A percentile compares a stretch with the other conserved stretches of the same genome.
Conservation (phyloP, 2,113 vertebrate species). For the Ammodytes marinus region DNA sequence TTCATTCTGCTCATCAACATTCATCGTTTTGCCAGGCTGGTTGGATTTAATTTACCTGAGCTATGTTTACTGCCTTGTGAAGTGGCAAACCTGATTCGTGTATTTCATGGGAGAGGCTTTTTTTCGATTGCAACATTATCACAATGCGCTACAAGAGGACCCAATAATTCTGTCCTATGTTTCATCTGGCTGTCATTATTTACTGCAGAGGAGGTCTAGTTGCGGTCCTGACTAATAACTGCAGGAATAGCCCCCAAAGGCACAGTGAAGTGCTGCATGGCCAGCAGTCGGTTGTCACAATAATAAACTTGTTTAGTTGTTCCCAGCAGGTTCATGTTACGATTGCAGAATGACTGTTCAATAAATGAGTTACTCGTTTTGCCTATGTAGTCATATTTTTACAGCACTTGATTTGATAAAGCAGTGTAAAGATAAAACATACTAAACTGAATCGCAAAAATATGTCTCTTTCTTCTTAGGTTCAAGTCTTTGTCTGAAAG, state of each 20-base stretch:
- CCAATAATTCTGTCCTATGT: background rate
- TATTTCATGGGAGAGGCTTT: background rate
- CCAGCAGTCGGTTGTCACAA: background rate
- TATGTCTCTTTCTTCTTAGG: background rate
- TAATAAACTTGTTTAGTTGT: background rate
- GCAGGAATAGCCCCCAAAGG: background rate
- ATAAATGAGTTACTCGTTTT: background rate
- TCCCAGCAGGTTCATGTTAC: background rate
- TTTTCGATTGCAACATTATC: background rate
- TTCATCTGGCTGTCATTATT: background rate
- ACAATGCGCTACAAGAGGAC: background rate
- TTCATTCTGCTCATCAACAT: background rate
- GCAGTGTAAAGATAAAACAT: background rate
- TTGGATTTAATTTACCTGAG: background rate
- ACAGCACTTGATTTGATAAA: background rate
- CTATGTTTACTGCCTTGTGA: background rate
- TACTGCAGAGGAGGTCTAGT: background rate
- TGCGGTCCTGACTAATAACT: background rate
- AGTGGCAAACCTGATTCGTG: background rate
- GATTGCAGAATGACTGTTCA: background rate
- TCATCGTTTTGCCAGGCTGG: background rate
- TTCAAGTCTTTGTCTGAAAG: constrained; percentile 2
- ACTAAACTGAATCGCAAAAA: background rate
- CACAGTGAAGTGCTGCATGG: background rate
- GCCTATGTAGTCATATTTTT: background rate